phyloP scores from a whole-genome alignment of 1,140 invertebrate genomes.

The Aplysia californica region DNA sequence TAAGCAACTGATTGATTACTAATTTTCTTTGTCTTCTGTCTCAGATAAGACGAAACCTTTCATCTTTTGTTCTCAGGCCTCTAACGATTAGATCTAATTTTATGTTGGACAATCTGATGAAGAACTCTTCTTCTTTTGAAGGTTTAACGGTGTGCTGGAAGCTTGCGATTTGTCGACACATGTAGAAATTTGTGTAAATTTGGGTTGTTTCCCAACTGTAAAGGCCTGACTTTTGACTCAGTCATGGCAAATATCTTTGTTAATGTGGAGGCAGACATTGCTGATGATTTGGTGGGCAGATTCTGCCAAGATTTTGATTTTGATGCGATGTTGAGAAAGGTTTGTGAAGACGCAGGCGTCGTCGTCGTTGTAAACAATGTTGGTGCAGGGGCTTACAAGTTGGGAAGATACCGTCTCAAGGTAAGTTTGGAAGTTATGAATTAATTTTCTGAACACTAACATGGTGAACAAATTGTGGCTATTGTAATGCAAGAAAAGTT shows the following conservation, averaged over 20 bases:
- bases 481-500: neutral
- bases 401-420: too few relatives aligned
- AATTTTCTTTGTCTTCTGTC: too few relatives aligned
- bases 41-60: too few relatives aligned
- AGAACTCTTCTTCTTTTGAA: conserved; percentile 10
- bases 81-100: too few relatives aligned
- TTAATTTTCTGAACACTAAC: neutral
- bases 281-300: conserved; percentile 16
- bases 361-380: neutral
- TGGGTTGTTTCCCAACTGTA: neutral
- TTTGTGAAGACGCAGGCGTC: conserved; percentile 34
- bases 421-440: neutral
- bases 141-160: conserved; percentile 12
- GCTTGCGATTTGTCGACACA: conserved; percentile 27
- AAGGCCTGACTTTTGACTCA: neutral
- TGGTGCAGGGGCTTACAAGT: too few relatives aligned
- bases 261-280: conserved; percentile 30
- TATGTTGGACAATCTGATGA: too few relatives aligned
- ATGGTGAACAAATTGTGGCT: neutral
- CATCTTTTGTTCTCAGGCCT: too few relatives aligned
- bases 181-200: neutral
- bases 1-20: too few relatives aligned
- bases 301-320: conserved; percentile 38
- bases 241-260: conserved; percentile 33
- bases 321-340: conserved; percentile 28